A percentile compares a stretch with the other conserved stretches of the same genome.
Evolutionary conservation across 1,140 invertebrate genomes (phyloP).

Genomic region (Chelonus insularis): DNA sequence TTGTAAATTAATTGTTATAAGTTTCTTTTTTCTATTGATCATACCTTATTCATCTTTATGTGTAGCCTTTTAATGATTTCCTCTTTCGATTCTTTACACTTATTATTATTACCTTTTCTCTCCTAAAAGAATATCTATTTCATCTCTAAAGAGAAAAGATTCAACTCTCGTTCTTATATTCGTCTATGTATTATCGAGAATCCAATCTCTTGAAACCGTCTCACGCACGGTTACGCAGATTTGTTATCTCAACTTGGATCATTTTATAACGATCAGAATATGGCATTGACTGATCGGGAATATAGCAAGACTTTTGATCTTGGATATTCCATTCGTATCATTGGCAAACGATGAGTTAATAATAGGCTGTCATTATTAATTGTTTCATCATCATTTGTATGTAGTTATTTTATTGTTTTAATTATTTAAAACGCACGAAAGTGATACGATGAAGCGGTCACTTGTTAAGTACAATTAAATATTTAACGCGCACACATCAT

Average conservation of each 20-base stretch:
- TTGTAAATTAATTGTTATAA: too few relatives aligned
- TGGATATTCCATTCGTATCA: constrained; percentile 1
- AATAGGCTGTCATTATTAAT: constrained; percentile 1
- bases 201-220: constrained; percentile 8
- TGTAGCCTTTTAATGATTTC: too few relatives aligned
- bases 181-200: constrained; percentile 13
- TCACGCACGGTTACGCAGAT: constrained; percentile 27
- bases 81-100: too few relatives aligned
- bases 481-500: not conserved
- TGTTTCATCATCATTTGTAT: not conserved
- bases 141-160: constrained; percentile 2
- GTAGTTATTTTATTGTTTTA: too few relatives aligned
- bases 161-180: constrained; percentile 10
- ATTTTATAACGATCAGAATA: constrained; percentile 23
- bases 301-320: not conserved
- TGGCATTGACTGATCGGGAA: not conserved
- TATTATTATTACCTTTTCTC: not conserved
- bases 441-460: too few relatives aligned
- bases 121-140: not conserved
- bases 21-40: too few relatives aligned
- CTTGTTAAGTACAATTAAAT: not conserved
- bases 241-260: constrained; percentile 21
- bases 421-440: too few relatives aligned
- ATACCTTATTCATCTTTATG: too few relatives aligned
- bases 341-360: constrained; percentile 12